phyloP scores from a whole-genome alignment of 2,113 vertebrate species.

The Lepus europaeus region DNA sequence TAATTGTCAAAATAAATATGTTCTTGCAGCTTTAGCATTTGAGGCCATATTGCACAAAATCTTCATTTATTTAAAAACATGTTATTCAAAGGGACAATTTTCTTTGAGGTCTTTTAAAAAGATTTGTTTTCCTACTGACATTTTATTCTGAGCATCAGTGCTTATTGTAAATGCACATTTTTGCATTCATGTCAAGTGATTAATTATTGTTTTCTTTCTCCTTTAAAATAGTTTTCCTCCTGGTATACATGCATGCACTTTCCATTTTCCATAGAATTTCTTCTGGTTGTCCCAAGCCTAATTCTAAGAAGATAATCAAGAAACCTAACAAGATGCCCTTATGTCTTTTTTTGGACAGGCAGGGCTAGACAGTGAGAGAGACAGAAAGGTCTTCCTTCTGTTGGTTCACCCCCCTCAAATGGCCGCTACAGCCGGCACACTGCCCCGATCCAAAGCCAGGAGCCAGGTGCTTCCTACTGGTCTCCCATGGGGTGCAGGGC shows the following conservation, averaged over 20 bases:
- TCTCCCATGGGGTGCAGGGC: too few species aligned
- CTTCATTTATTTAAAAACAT: neutral
- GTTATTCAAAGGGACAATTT: neutral
- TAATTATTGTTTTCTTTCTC: neutral
- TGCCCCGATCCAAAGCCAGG: too few species aligned
- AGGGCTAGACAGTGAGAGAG: too few species aligned
- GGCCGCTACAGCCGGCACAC: too few species aligned
- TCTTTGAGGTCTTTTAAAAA: neutral
- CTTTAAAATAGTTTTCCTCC: neutral
- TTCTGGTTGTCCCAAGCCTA: neutral
- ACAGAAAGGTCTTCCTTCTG: too few species aligned
- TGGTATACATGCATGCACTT: neutral
- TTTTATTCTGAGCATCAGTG: neutral
- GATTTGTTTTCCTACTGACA: neutral
- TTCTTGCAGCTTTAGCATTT: neutral
- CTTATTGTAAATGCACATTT: neutral
- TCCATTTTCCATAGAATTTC: neutral
- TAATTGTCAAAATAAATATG: conserved; percentile 14
- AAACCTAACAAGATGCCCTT: neutral
- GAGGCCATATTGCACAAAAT: neutral
- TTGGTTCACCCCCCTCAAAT: too few species aligned
- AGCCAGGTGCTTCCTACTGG: too few species aligned
- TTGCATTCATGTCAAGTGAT: neutral
- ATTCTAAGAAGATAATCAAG: neutral
- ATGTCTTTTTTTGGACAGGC: too few species aligned